Evolutionary conservation across 2,888 invertebrate genomes (phyloP).

Genomic region (Drosophila glabriapex): DNA sequence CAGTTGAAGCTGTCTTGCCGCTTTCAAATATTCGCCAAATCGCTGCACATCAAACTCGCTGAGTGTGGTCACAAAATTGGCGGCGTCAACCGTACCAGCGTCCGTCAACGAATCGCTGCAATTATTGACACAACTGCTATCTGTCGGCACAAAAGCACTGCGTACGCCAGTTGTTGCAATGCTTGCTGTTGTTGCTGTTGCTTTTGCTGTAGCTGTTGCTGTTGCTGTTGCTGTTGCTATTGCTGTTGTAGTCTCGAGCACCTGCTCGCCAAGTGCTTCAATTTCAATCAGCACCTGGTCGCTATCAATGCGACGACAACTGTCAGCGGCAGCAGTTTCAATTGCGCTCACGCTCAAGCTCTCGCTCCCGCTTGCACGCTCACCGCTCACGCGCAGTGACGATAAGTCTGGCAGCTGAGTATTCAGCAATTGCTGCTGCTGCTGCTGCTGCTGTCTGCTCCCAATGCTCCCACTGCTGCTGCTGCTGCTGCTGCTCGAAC

Average conservation of each 20-base stretch:
- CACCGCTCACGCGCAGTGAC: constrained; percentile 61
- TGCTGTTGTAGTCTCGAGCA: constrained; percentile 10
- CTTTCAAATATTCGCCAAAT: constrained; percentile 71
- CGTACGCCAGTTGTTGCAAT: constrained; percentile 28
- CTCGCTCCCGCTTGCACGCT: constrained; percentile 16
- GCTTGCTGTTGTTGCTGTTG: constrained; percentile 12
- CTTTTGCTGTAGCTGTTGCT: constrained; percentile 9
- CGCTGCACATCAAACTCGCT: constrained; percentile 83
- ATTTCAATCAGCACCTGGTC: constrained; percentile 73
- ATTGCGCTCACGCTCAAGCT: constrained; percentile 27
- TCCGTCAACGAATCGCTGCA: not conserved
- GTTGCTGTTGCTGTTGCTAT: constrained; percentile 17
- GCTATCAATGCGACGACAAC: constrained; percentile 13
- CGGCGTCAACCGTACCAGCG: constrained; percentile 41
- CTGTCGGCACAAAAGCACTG: constrained; percentile 62
- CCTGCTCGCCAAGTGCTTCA: constrained; percentile 50
- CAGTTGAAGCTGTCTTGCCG: constrained; percentile 65
- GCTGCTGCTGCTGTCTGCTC: constrained; percentile 17
- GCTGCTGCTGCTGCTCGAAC: constrained; percentile 18
- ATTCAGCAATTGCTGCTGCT: constrained; percentile 65
- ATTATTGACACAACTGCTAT: constrained; percentile 25
- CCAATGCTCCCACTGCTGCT: constrained; percentile 43
- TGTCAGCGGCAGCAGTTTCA: constrained; percentile 38
- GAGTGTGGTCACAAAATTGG: constrained; percentile 54
- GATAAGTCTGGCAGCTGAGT: constrained; percentile 25